Base-by-base conservation (phyloP, 1,140 invertebrate genomes). In the Calosoma granatense region DNA sequence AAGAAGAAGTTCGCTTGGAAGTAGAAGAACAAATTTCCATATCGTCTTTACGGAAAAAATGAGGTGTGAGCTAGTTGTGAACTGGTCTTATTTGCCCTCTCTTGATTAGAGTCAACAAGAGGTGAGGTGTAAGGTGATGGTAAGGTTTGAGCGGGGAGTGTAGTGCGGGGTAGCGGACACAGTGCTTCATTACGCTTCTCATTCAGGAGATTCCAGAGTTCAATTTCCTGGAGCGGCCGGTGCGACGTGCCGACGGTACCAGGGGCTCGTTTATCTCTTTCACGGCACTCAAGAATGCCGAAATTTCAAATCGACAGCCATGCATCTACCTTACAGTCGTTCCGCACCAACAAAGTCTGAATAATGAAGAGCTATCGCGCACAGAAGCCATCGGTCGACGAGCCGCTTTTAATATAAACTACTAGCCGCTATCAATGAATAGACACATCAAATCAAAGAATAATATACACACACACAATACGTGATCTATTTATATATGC, bases 71-170 rank as follows among this genome's bases (percentile, higher is more conserved):
- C 2, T 4, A 21, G n/a, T n/a, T n/a, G n/a, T n/a, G n/a, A n/a
- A n/a, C n/a, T n/a, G 20, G 56, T 23, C 43, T 51, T 54, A 54
- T 54, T 54, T 57, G 56, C 51, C 36, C 26, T 19, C 51, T 23
- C 51, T 54, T 57, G 56, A 57, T 57, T 57, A 57, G 51, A 57
- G 52, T 57, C 56, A 57, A 57, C 56, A 57, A 52, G 56, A n/a
- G 26, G 56, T 30, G 23, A 20, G 4, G 52, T 36, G 26, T 36
- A 36, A 6, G 26, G n/a, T n/a, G n/a, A n/a, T n/a, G n/a, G n/a
- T n/a, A n/a, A n/a, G n/a, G n/a, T n/a, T 12, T 47, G 41, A 12
- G 41, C 9, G 15, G 41, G 15, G 41, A 47, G 41, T 4, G 15
- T 4, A 30, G 26, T 14, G 20, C n/a, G n/a, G n/a, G n/a, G n/a